Percentiles rank a stretch among this genome's conserved stretches.
Evolutionary conservation across 2,888 invertebrate species (phyloP).

Genomic region (Phyllotreta cruciferae): DNA sequence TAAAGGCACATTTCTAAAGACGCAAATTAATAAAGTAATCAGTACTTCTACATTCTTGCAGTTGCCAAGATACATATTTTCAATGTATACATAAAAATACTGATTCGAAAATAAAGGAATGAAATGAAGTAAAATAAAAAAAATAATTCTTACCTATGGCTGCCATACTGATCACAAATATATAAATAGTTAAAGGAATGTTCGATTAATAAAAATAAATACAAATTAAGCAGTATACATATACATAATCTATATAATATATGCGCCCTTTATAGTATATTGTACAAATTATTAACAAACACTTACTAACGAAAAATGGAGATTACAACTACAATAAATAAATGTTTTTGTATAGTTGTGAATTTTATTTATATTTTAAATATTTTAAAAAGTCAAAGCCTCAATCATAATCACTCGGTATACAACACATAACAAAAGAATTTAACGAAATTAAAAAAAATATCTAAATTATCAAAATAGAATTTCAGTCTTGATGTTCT

Average conservation of each 20-base stretch:
- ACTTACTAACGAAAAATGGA: conserved; percentile 22
- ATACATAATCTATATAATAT: conserved; percentile 28
- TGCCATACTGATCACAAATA: conserved; percentile 50
- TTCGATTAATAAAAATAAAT: conserved; percentile 39
- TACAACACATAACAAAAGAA: neutral
- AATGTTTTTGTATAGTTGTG: neutral
- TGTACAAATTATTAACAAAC: conserved; percentile 22
- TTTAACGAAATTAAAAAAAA: neutral
- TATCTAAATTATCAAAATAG: neutral
- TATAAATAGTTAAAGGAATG: conserved; percentile 47
- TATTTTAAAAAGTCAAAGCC: neutral
- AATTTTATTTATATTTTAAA: neutral
- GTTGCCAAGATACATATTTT: conserved; percentile 17
- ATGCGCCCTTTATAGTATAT: conserved; percentile 18
- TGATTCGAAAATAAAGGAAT: conserved; percentile 29
- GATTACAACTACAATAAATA: conserved; percentile 17
- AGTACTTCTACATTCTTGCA: conserved; percentile 31
- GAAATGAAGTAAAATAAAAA: conserved; percentile 27
- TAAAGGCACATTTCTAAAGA: conserved; percentile 38
- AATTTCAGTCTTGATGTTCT: conserved; percentile 5
- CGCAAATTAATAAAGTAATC: conserved; percentile 31
- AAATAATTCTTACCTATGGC: conserved; percentile 40
- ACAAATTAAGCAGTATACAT: conserved; percentile 26
- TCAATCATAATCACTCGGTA: neutral
- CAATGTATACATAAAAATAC: conserved; percentile 31